Conservation (phyloP, 2,797 vertebrate genomes). For the Vireo griseus region DNA sequence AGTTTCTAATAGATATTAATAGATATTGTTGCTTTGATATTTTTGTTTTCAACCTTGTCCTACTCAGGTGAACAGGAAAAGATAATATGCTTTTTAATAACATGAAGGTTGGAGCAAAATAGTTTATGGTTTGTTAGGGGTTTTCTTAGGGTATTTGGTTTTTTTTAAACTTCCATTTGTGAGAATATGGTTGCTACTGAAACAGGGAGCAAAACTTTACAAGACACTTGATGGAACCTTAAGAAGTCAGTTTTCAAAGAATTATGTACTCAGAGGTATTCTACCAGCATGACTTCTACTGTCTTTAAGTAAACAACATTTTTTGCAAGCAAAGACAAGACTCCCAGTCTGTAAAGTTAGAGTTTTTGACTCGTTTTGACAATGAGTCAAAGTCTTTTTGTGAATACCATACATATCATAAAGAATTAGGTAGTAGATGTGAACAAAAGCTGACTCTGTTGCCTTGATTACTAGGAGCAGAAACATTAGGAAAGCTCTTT, state of each 20-base stretch:
- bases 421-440: neutral
- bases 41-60: neutral
- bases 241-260: neutral
- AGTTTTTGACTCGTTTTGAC: neutral
- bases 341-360: neutral
- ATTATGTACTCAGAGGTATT: neutral
- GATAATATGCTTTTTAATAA: neutral
- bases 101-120: neutral
- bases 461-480: neutral
- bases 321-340: neutral
- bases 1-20: neutral
- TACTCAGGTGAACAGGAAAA: neutral
- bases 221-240: neutral
- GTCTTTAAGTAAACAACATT: neutral
- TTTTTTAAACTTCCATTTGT: neutral
- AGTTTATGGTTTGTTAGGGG: neutral
- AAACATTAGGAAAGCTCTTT: neutral
- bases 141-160: neutral
- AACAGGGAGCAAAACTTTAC: neutral
- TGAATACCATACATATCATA: neutral
- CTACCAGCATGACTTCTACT: neutral
- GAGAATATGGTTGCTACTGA: neutral
- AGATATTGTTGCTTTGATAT: neutral
- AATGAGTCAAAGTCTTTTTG: neutral
- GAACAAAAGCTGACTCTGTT: neutral